Conservation (phyloP, 2,888 invertebrate species). For the Rambutsinella grinnellia region DNA sequence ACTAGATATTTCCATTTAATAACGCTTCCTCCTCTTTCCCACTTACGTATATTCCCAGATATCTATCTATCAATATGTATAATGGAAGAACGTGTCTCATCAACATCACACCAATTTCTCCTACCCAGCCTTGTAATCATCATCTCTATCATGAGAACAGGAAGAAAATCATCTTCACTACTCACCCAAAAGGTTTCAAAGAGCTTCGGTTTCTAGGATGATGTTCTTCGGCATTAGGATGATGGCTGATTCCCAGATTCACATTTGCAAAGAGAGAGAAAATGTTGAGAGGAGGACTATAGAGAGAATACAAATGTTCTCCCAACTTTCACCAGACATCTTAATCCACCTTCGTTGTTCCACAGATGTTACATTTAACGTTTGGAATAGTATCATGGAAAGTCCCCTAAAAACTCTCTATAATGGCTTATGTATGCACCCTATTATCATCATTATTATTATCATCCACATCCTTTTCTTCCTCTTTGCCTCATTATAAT, state of each 20-base stretch:
- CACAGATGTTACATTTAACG: neutral
- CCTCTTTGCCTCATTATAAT: neutral
- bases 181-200: too few species aligned
- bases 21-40: too few species aligned
- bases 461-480: neutral
- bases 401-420: neutral
- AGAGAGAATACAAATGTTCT: slow-evolving; percentile 47
- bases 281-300: slow-evolving; percentile 7
- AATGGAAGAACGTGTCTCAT: too few species aligned
- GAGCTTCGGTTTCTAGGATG: neutral
- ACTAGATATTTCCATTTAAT: too few species aligned
- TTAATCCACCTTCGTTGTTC: slow-evolving; percentile 50
- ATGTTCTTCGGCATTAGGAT: neutral
- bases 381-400: neutral
- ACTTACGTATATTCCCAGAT: too few species aligned
- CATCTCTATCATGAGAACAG: too few species aligned
- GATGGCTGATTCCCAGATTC: neutral
- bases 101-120: too few species aligned
- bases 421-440: neutral
- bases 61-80: too few species aligned
- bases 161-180: too few species aligned
- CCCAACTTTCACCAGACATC: slow-evolving; percentile 35
- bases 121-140: too few species aligned
- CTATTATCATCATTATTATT: neutral
- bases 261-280: neutral